Base-by-base conservation (phyloP, 1,140 invertebrate species). In the Drepana arcuata region DNA sequence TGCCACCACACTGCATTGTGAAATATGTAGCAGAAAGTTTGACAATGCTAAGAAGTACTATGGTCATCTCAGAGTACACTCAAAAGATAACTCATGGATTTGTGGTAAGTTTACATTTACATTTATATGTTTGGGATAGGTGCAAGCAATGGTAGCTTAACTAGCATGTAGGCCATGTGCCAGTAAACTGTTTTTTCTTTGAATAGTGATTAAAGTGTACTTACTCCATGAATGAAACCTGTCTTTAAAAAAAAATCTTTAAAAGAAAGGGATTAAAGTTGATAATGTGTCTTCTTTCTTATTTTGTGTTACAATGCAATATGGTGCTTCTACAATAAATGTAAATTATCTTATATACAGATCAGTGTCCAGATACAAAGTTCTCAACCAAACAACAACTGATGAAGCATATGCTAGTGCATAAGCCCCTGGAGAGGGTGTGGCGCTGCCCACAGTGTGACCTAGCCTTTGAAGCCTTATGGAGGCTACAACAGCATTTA, bases 31-130 rank as follows among this genome's bases (percentile, higher is more conserved):
- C 6, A 80, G 79, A 38, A 61, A 65, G 40, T 82, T 82, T 53
- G 72, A 78, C 32, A 82, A 82, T 48, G 71, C 74, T 13, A 80
- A 77, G 30, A 79, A 80, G 29, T 82, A 82, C 40, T 79, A 78
- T 61, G 78, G 78, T 13, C 78, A 82, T 37, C 44, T 82, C 12
- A 41, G 73, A 41, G 70, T 80, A 7, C 78, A 82, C 48, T 77
- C 75, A 11, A 80, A 82, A 38, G 69, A 77, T 16, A 77, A 75
- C 47, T 49, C 69, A 14, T 82, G 78, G 78, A 57, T 65, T 27
- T 82, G 78, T 68, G 75, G 78, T 80, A 38, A 50, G 65, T 43
- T n/a, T 13, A 1, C 15, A 35, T 34, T 21, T 46, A 24, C 3
- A 16, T 24, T 29, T 35, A 21, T 37, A 16, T 35, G 10, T 26